Evolutionary conservation across 2,888 invertebrate genomes (phyloP).

Genomic region (Limnephilus marmoratus): DNA sequence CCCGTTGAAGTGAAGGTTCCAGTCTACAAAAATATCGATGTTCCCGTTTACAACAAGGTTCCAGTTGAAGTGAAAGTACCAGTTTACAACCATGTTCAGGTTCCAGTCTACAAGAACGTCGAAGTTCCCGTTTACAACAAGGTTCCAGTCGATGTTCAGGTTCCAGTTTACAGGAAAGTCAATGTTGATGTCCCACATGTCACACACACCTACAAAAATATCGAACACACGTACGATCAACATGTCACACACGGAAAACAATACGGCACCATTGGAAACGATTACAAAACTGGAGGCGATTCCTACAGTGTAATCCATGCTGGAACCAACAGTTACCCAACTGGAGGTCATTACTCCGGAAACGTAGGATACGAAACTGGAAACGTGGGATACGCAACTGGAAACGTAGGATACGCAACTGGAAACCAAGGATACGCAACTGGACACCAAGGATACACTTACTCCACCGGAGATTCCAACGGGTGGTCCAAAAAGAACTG

Average conservation of each 20-base stretch:
- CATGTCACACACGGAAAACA: neutral
- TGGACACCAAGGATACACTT: neutral
- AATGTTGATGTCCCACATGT: neutral
- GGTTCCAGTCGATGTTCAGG: conserved; percentile 52
- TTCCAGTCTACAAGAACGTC: conserved; percentile 36
- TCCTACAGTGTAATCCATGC: neutral
- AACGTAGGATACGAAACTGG: neutral
- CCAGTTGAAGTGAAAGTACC: conserved; percentile 46
- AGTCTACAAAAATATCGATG: conserved; percentile 24
- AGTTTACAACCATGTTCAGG: too few relatives aligned
- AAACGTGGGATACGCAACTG: neutral
- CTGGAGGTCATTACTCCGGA: neutral
- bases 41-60: conserved; percentile 48
- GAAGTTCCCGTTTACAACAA: conserved; percentile 53
- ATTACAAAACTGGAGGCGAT: neutral
- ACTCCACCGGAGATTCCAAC: neutral
- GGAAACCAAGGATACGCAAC: neutral
- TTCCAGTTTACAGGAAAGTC: conserved; percentile 52
- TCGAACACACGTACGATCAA: neutral
- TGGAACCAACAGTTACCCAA: neutral
- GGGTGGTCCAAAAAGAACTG: neutral
- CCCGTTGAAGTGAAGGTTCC: conserved; percentile 52
- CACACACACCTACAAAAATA: neutral
- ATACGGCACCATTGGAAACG: neutral
- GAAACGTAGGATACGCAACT: neutral